Percentiles rank a stretch among this genome's conserved stretches.
Evolutionary conservation across 2,113 vertebrate genomes (phyloP).

Genomic region (Pachypanchax playfairii): DNA sequence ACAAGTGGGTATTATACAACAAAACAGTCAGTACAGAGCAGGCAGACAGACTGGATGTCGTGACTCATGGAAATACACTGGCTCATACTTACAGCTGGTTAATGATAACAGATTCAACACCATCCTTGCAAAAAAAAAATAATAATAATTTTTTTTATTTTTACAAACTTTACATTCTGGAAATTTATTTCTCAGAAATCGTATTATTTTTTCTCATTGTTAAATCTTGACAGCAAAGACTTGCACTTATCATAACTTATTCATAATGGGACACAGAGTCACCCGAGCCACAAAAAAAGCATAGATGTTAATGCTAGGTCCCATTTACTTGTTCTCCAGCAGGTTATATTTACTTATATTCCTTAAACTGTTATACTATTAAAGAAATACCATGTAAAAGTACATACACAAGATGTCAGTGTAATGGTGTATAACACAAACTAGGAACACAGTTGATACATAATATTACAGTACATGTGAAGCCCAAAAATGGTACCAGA

Average conservation of each 20-base stretch:
- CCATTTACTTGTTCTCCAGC: no score
- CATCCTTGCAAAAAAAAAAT: neutral
- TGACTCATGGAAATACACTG: neutral
- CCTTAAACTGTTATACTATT: no score
- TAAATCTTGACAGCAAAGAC: neutral
- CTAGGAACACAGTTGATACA: no score
- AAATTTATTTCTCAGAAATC: neutral
- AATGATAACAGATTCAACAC: neutral
- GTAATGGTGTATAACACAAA: no score
- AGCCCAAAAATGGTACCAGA: no score
- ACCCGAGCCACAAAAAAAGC: conserved; percentile 34
- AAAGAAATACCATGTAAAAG: no score
- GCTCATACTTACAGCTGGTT: neutral
- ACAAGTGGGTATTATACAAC: conserved; percentile 4
- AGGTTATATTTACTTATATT: no score
- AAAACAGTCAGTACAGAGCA: conserved; percentile 8
- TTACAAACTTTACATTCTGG: no score
- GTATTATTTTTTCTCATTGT: neutral
- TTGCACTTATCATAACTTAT: conserved; percentile 15
- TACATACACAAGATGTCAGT: no score
- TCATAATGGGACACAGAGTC: conserved; percentile 7
- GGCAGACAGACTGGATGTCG: conserved; percentile 15
- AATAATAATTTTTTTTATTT: no score
- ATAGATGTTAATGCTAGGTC: no score
- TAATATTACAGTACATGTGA: no score